phyloP scores from a whole-genome alignment of 2,888 invertebrate genomes.

The Limnephilus lunatus region DNA sequence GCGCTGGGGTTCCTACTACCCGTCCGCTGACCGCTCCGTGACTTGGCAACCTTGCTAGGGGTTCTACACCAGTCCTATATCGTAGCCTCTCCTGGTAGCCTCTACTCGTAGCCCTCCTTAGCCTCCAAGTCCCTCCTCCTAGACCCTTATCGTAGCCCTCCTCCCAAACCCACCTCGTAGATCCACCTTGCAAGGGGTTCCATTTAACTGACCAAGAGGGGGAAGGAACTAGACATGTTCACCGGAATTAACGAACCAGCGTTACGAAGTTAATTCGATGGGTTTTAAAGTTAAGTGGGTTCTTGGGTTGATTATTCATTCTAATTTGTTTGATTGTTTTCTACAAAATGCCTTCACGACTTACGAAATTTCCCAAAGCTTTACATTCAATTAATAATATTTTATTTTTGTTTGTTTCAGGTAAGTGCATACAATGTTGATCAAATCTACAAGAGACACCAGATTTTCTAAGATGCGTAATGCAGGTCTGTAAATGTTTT shows the following conservation, averaged over 20 bases:
- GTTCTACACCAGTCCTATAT: neutral
- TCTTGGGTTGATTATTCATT: neutral
- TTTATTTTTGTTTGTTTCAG: neutral
- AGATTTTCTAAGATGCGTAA: neutral
- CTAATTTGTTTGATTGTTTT: neutral
- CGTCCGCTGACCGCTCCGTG: constrained; percentile 48
- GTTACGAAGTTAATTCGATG: neutral
- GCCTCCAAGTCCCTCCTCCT: neutral
- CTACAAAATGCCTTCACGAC: neutral
- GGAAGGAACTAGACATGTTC: neutral
- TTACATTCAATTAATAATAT: neutral
- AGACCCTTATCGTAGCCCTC: too few relatives aligned
- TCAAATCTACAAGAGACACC: neutral
- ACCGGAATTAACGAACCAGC: neutral
- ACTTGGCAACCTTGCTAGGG: constrained; percentile 34
- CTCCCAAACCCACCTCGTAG: neutral
- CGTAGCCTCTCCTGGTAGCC: neutral
- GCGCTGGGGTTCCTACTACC: constrained; percentile 17
- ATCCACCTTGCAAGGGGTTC: constrained; percentile 1
- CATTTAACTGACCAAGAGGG: constrained; percentile 15
- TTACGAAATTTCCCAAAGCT: neutral
- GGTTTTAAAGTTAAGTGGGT: neutral
- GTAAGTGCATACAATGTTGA: neutral
- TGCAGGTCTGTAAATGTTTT: neutral
- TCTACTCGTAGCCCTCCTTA: neutral